phyloP scores from a whole-genome alignment of 2,797 vertebrate genomes.

The Ptychadena robeensis region DNA sequence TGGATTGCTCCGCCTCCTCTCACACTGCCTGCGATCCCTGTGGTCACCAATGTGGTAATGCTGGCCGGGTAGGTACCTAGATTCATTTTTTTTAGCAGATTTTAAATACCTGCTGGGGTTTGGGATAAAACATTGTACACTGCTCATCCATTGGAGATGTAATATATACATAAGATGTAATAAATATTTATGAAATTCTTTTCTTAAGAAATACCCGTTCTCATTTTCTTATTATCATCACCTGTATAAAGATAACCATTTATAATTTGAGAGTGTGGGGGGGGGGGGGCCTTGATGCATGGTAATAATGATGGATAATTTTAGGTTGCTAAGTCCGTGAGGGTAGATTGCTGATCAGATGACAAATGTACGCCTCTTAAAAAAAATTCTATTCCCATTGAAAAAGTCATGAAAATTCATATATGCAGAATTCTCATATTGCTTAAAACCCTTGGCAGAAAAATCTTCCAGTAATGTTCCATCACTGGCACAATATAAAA shows the following conservation, averaged over 20 bases:
- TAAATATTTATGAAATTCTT: too few species aligned
- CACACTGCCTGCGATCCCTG: too few species aligned
- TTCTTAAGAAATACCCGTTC: not conserved
- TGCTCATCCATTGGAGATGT: too few species aligned
- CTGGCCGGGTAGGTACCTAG: too few species aligned
- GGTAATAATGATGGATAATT: slow-evolving; percentile 25
- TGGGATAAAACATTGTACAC: too few species aligned
- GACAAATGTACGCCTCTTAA: slow-evolving; percentile 63
- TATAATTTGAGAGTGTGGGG: not conserved
- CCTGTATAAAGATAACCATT: not conserved
- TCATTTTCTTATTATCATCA: not conserved
- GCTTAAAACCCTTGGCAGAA: slow-evolving; percentile 57
- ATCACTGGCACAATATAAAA: slow-evolving; percentile 54
- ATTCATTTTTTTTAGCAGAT: too few species aligned
- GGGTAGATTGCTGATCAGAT: slow-evolving; percentile 2
- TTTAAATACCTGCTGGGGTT: too few species aligned
- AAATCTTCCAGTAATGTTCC: slow-evolving; percentile 55
- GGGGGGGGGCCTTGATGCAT: too few species aligned
- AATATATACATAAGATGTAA: too few species aligned
- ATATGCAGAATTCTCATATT: slow-evolving; percentile 41
- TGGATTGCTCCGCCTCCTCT: too few species aligned
- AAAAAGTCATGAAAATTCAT: slow-evolving; percentile 63
- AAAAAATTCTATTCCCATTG: slow-evolving; percentile 59
- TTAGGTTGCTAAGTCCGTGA: slow-evolving; percentile 57
- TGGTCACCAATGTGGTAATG: too few species aligned